These are phyloP conservation scores for Nematolebias whitei DNA, from an alignment of 2,113 vertebrate species.

Conservation along the genomic window DNA sequence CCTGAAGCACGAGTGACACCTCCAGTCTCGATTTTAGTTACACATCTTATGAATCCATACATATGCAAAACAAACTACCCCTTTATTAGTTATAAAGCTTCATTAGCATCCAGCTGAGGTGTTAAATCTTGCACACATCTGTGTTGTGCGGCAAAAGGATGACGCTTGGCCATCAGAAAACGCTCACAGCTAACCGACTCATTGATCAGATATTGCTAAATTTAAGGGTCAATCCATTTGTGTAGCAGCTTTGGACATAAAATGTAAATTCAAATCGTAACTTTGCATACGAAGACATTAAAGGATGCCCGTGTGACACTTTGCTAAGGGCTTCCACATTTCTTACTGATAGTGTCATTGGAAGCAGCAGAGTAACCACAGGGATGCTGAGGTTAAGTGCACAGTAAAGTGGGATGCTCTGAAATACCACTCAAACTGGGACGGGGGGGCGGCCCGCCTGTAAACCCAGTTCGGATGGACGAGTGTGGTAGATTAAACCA, in stretches of 20 bases:
- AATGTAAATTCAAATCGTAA: not conserved
- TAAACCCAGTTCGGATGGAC: not conserved
- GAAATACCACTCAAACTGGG: not conserved
- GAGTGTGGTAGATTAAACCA: slow-evolving; percentile 14
- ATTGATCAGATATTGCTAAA: not conserved
- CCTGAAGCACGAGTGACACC: not conserved
- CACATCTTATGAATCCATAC: slow-evolving; percentile 13
- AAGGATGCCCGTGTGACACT: not conserved
- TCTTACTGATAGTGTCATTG: not conserved
- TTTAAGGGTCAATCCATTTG: not conserved
- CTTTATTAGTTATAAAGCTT: no score
- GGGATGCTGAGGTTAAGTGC: slow-evolving; percentile 7
- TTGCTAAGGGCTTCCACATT: not conserved
- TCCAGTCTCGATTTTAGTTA: slow-evolving; percentile 4
- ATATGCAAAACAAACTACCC: slow-evolving; percentile 16
- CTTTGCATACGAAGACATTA: slow-evolving; percentile 14
- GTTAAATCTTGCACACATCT: not conserved
- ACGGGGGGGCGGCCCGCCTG: slow-evolving; percentile 5
- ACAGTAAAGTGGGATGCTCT: slow-evolving; percentile 8
- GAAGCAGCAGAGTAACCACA: not conserved
- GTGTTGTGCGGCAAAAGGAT: not conserved
- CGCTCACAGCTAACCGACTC: not conserved
- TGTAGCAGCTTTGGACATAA: not conserved
- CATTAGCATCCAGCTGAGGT: not conserved
- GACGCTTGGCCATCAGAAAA: not conserved